A percentile compares a stretch with the other conserved stretches of the same genome.
phyloP scores from a whole-genome alignment of 1,140 invertebrate species.

The Dreissena polymorpha region DNA sequence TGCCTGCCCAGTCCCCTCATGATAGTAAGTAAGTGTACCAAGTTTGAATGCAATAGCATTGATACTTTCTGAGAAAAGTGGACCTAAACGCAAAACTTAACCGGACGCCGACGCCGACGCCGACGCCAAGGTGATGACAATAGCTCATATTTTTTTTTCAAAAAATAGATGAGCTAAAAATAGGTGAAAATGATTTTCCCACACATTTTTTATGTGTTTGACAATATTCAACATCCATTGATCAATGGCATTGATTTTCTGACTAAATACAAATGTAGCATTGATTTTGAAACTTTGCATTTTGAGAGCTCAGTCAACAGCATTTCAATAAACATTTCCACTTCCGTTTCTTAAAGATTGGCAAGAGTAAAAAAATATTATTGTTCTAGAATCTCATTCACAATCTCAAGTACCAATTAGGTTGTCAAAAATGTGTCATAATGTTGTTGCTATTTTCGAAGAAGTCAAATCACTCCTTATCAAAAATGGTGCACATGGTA shows the following conservation, averaged over 20 bases:
- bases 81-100: too few species aligned
- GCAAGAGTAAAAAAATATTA: background rate
- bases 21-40: too few species aligned
- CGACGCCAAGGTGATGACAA: too few species aligned
- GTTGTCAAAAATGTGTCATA: background rate
- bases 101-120: too few species aligned
- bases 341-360: background rate
- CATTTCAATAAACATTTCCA: background rate
- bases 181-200: background rate
- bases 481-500: background rate
- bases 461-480: background rate
- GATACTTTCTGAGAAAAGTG: too few species aligned
- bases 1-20: too few species aligned
- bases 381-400: background rate
- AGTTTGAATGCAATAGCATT: too few species aligned
- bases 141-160: too few species aligned
- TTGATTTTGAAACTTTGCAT: conserved; percentile 1
- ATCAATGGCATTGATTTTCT: conserved; percentile 17
- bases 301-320: background rate
- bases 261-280: conserved; percentile 12
- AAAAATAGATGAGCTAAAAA: too few species aligned
- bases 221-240: conserved; percentile 17
- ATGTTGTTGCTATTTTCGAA: background rate
- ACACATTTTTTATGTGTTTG: conserved; percentile 32
- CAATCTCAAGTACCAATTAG: conserved; percentile 19